Evolutionary conservation across 2,888 invertebrate species (phyloP), one percentile per base, ranked within the genome.

Genomic region (Chelonus formosanus): DNA sequence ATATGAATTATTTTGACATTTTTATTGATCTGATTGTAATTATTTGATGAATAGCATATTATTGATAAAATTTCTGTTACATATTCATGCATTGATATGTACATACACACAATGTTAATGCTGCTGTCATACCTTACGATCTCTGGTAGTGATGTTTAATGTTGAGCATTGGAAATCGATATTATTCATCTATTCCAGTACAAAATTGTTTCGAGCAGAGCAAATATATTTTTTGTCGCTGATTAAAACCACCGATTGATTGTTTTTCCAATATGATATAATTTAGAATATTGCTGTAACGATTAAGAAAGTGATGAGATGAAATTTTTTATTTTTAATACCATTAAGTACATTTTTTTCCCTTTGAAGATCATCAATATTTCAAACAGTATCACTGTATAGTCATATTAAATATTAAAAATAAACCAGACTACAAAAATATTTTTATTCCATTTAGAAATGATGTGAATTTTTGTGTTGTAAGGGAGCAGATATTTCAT

Each of bases 111-210:
- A 50, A 57, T 31, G 57, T 45, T 48, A 63, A 63, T 48, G 50
- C 56, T 10, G 32, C 63, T 63, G 63, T 63, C 57, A 6, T 40
- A 6, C 56, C 43, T 63, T 63, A 57, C 56, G 43, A 50, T 34
- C 34, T 48, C 20, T 47, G 47, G 10, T 45, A 36, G 45, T 36
- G 40, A 36, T 43, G 43, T 44, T 63, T 10, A 20, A 63, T 63
- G 63, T 63, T 48, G 36, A 57, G 8, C 56, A 63, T 63, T 57
- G 63, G 63, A 63, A 63, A 63, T 63, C 63, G 57, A 63, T 63
- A 63, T 63, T 48, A 56, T 63, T 63, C 56, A 63, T 63, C 57
- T 57, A 63, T 60, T 60, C 50, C 43, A 31, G 60, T 60, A 60
- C 60, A 52, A 60, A 60, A 60, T 60, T 40, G 60, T 60, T 52